Evolutionary conservation across 2,797 vertebrate species (phyloP).

Genomic region (Anableps anableps): DNA sequence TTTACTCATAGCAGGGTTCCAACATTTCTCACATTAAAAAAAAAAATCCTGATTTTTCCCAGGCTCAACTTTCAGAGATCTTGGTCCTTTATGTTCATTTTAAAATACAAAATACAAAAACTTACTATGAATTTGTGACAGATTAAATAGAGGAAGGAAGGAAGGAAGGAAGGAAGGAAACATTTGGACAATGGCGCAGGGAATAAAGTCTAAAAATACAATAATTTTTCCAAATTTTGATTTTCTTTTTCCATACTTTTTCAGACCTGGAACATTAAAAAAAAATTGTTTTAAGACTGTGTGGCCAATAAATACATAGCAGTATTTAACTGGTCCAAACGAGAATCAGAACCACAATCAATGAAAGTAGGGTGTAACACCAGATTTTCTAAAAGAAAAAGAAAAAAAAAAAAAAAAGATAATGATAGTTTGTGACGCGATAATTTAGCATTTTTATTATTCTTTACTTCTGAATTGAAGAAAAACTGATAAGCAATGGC

Average conservation of each 20-base stretch:
- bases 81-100: neutral
- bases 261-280: neutral
- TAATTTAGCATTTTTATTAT: neutral
- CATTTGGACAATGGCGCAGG: too few relatives aligned
- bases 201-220: neutral
- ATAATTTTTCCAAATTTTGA: neutral
- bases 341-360: neutral
- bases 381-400: neutral
- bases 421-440: neutral
- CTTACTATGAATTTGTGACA: neutral
- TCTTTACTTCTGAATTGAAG: neutral
- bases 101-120: neutral
- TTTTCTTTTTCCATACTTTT: neutral
- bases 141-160: neutral
- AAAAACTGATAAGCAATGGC: neutral
- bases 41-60: too few relatives aligned
- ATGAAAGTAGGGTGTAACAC: neutral
- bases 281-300: neutral
- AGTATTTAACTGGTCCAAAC: neutral
- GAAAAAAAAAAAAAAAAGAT: neutral
- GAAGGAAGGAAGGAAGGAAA: neutral
- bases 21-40: neutral
- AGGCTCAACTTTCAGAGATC: neutral
- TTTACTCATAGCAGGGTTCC: neutral
- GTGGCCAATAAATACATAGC: neutral